These are phyloP conservation scores for Pentamera pediparva DNA, from an alignment of 53 echinoderm and acorn worm species.

Conservation along the genomic window DNA sequence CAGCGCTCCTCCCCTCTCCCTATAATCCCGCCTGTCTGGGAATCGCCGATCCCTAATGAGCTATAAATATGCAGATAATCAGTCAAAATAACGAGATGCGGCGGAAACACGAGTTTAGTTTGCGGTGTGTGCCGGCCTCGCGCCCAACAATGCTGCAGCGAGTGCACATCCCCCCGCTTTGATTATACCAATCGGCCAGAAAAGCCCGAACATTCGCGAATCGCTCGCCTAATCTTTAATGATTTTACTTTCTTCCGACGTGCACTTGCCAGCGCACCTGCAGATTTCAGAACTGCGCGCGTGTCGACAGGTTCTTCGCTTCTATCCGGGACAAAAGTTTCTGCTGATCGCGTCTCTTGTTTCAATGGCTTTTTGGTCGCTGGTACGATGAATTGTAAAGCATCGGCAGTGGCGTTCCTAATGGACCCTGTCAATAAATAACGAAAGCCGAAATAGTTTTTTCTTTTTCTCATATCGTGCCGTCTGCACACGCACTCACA, in stretches of 20 bases:
- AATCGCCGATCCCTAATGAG: conserved; percentile 73
- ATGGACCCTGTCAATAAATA: conserved; percentile 99
- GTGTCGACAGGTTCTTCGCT: conserved; percentile 67
- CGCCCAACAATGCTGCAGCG: conserved; percentile 34
- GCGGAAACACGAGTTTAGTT: conserved; percentile 29
- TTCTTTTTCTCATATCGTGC: conserved; percentile 63
- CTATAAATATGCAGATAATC: conserved; percentile 91
- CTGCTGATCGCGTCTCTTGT: conserved; percentile 71
- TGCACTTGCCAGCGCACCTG: conserved; percentile 85
- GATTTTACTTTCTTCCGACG: conserved; percentile 59
- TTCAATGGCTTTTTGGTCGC: conserved; percentile 71
- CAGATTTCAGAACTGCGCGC: conserved; percentile 41
- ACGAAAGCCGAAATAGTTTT: conserved; percentile 79
- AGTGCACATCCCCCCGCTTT: conserved; percentile 51
- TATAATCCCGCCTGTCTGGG: conserved; percentile 45
- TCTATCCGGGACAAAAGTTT: conserved; percentile 90
- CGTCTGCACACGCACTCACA: conserved; percentile 50
- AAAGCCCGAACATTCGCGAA: conserved; percentile 77
- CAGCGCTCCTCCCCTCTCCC: conserved; percentile 46
- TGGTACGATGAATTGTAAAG: conserved; percentile 90
- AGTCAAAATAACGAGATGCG: conserved; percentile 65
- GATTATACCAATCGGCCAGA: conserved; percentile 90
- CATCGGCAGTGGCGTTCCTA: conserved; percentile 81
- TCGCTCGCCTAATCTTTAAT: conserved; percentile 72
- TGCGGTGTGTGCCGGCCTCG: conserved; percentile 7